Conservation (phyloP, 2,113 vertebrate genomes). For the Burhinus oedicnemus region DNA sequence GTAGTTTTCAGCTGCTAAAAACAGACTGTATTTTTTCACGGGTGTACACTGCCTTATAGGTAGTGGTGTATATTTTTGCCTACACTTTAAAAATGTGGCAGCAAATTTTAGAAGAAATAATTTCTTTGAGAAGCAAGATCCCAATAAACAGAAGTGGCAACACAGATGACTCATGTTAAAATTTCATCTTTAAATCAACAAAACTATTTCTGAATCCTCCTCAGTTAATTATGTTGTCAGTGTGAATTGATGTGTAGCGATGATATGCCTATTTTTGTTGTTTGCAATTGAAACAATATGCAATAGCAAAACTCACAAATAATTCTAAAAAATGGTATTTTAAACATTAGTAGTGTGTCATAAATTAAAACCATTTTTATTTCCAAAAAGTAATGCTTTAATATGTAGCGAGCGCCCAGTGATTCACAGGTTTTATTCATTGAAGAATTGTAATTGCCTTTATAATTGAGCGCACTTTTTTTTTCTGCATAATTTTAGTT, state of each 20-base stretch:
- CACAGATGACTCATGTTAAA: background rate
- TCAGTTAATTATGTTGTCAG: background rate
- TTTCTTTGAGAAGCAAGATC: background rate
- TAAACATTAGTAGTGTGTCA: background rate
- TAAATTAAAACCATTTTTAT: background rate
- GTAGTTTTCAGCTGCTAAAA: background rate
- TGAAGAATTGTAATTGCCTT: slow-evolving; percentile 13
- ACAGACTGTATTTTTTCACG: background rate
- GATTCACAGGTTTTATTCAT: background rate
- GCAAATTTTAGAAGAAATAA: background rate
- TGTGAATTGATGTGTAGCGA: background rate
- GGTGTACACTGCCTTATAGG: background rate
- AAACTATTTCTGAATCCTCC: background rate
- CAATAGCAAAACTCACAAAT: background rate
- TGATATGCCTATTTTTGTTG: background rate
- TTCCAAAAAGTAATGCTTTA: background rate
- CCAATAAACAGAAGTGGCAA: background rate
- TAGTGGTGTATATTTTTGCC: background rate
- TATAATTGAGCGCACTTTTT: background rate
- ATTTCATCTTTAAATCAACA: background rate
- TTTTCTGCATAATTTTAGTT: background rate
- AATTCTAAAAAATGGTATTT: background rate
- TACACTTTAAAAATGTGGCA: background rate
- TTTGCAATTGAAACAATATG: background rate
- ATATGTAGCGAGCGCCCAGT: background rate